A percentile compares a stretch with the other conserved stretches of the same genome.
Conservation (phyloP, 2,797 vertebrate genomes). For the Characodon lateralis region DNA sequence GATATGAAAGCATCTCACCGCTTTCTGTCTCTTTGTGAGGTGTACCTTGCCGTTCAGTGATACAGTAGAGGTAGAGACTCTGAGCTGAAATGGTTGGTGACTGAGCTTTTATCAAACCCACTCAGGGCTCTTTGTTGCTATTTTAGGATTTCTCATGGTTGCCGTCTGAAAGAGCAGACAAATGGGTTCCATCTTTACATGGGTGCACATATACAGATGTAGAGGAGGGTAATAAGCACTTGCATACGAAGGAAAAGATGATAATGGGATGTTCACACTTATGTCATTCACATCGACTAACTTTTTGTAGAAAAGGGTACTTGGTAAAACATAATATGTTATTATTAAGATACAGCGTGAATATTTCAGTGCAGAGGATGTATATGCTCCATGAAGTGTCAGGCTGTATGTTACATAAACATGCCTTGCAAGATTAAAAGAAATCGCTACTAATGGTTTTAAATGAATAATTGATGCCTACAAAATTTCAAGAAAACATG, state of each 20-base stretch:
- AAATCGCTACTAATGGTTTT: not conserved
- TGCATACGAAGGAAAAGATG: conserved; percentile 21
- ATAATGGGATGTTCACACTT: conserved; percentile 43
- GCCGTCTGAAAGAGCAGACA: conserved; percentile 75
- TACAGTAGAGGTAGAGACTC: conserved; percentile 70
- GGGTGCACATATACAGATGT: conserved; percentile 23
- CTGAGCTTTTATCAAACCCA: conserved; percentile 81
- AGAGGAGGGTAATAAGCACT: conserved; percentile 25
- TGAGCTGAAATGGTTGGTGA: conserved; percentile 76
- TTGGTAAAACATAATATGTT: not conserved
- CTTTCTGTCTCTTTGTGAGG: conserved; percentile 53
- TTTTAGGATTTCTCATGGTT: conserved; percentile 81
- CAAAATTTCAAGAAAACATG: not conserved
- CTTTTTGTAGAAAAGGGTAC: not conserved
- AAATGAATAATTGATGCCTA: not conserved
- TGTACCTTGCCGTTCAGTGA: conserved; percentile 65
- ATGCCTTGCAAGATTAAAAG: not conserved
- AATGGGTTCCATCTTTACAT: conserved; percentile 67
- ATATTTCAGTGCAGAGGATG: not conserved
- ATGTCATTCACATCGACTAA: conserved; percentile 49
- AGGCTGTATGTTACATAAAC: not conserved
- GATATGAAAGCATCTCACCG: conserved; percentile 47
- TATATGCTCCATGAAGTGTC: not conserved
- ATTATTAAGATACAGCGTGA: not conserved
- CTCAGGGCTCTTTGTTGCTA: conserved; percentile 81